Evolutionary conservation across 2,888 invertebrate species (phyloP), one percentile per base, ranked within the genome.

Genomic region (Drosophila emarginata): DNA sequence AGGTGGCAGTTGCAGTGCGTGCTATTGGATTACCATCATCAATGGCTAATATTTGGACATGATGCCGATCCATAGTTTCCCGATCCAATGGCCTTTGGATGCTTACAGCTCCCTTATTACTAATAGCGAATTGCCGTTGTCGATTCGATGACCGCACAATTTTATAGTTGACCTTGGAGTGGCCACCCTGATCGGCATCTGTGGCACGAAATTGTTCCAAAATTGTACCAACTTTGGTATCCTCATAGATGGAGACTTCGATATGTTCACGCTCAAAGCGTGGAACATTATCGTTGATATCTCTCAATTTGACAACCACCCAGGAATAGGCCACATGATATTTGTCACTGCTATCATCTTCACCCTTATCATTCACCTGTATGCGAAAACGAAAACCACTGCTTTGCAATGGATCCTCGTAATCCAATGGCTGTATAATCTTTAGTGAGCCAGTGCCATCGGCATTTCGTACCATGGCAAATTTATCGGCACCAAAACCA

Each of bases 281-380:
- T 11, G 98, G 98, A 91, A 97, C 96, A 93, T 99, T 98, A 93
- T 99, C 99, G 93, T 99, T 99, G 82, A 97, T 97, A 91, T 99
- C 99, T 64, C 97, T 94, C 75, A 99, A 93, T 90, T 96, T 96
- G 56, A 98, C 97, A 68, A 96, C 96, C 71, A 98, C 97, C 96
- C 97, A 97, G 2, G 98, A 97, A 91, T 97, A 97, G 68, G 98
- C 98, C 74, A 98, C 97, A 92, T 98, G 98, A 91, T 98, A 97
- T 91, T 98, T 98, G 92, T 99, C 99, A 91, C 96, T 97, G 92
- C 96, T 96, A 88, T 96, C 97, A 90, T 97, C 97, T 92, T 97
- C 97, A 18, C 97, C 97, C 93, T 96, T 86, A 91, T 97, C 97
- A 89, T 97, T 97, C 70, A 97, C 97, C 93, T 97, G 97, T 90